Percentiles rank a stretch among this genome's conserved stretches.
phyloP scores from a whole-genome alignment of 2,888 invertebrate species.

The Lasioglossum leucozonium region DNA sequence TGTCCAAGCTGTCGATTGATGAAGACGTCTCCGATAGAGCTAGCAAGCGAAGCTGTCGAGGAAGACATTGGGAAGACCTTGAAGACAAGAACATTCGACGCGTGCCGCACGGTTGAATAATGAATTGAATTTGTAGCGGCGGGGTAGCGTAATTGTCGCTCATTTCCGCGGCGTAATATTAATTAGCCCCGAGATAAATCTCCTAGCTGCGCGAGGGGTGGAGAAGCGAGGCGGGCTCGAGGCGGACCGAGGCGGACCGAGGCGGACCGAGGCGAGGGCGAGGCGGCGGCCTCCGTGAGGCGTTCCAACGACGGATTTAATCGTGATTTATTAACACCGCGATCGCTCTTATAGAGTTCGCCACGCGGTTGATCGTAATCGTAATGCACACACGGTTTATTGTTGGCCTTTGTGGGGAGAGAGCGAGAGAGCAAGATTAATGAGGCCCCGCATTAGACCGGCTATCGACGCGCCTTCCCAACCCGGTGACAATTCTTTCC shows the following conservation, averaged over 20 bases:
- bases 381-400: constrained; percentile 50
- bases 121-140: constrained; percentile 39
- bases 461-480: constrained; percentile 42
- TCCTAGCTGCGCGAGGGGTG: constrained; percentile 21
- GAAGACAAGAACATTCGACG: constrained; percentile 14
- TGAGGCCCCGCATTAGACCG: constrained; percentile 40
- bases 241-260: background rate
- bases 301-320: constrained; percentile 51
- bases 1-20: background rate
- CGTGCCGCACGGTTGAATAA: constrained; percentile 30
- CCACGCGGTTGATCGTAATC: constrained; percentile 45
- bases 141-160: constrained; percentile 50
- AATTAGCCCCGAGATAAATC: constrained; percentile 50
- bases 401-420: constrained; percentile 34
- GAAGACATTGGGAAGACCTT: background rate
- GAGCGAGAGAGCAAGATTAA: constrained; percentile 42
- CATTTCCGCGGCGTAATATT: constrained; percentile 46
- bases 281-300: constrained; percentile 27
- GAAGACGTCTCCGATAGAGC: background rate
- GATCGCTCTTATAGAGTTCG: constrained; percentile 34
- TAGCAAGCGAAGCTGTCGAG: background rate
- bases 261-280: background rate
- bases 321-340: constrained; percentile 55
- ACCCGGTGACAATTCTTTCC: constrained; percentile 34
- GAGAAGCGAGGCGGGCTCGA: background rate